These are phyloP conservation scores for Caiman crocodilus DNA, from an alignment of 2,797 vertebrate species.

Conservation along the genomic window DNA sequence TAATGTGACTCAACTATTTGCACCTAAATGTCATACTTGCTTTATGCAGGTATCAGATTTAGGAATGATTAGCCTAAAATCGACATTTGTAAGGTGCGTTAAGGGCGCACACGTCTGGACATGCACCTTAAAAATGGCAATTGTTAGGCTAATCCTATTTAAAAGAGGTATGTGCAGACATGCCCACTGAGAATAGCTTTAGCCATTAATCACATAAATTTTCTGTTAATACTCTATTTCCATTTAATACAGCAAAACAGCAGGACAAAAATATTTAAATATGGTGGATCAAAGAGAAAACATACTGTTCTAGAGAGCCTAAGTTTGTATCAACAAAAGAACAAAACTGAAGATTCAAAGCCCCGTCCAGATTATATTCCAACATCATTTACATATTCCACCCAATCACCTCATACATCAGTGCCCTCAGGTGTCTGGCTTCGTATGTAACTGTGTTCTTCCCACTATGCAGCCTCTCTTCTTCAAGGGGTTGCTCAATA, in stretches of 20 bases:
- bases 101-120: no score
- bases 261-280: background rate
- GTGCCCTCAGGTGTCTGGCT: slow-evolving; percentile 90
- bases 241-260: background rate
- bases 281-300: background rate
- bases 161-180: no score
- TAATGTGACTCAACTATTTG: background rate
- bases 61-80: no score
- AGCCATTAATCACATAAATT: background rate
- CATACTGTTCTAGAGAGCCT: background rate
- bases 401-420: slow-evolving; percentile 91
- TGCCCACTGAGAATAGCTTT: background rate
- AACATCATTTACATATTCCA: slow-evolving; percentile 84
- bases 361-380: background rate
- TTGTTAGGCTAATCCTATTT: no score
- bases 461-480: slow-evolving; percentile 87
- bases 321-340: background rate
- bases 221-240: background rate
- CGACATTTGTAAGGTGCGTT: no score
- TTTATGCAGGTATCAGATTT: no score
- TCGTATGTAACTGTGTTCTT: slow-evolving; percentile 96
- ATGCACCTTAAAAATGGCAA: no score
- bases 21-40: no score
- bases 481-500: slow-evolving; percentile 94
- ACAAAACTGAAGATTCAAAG: background rate